Evolutionary conservation across 2,888 invertebrate species (phyloP).

Genomic region (Hylaea fasciaria): DNA sequence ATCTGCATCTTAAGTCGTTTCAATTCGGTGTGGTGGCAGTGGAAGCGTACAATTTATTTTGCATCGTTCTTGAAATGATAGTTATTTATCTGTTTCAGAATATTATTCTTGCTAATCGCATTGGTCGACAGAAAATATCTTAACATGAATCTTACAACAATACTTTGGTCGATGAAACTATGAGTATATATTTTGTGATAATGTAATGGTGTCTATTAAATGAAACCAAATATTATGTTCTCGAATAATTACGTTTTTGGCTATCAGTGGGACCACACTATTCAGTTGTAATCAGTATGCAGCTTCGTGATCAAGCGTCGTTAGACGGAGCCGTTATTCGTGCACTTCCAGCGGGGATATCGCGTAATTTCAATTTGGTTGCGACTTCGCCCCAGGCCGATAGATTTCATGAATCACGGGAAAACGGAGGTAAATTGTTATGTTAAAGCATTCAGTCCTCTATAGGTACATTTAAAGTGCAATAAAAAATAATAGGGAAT

Average conservation of each 20-base stretch:
- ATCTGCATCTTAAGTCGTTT: slow-evolving; percentile 57
- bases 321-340: slow-evolving; percentile 60
- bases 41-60: neutral
- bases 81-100: neutral
- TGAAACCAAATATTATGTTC: no score
- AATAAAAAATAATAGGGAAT: no score
- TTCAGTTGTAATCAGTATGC: slow-evolving; percentile 56
- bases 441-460: no score
- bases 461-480: no score
- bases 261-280: slow-evolving; percentile 26
- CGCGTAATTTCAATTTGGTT: slow-evolving; percentile 54
- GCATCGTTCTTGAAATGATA: neutral
- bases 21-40: slow-evolving; percentile 14
- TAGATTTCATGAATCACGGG: slow-evolving; percentile 33
- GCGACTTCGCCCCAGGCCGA: slow-evolving; percentile 38
- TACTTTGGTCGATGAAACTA: no score
- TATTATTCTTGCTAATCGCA: no score
- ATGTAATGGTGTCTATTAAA: no score
- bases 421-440: slow-evolving; percentile 1
- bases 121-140: no score
- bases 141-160: no score
- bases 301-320: slow-evolving; percentile 59
- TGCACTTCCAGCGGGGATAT: slow-evolving; percentile 54
- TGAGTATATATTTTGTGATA: no score
- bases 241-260: neutral